Evolutionary conservation across 2,888 invertebrate genomes (phyloP).

Genomic region (Harpalus rufipes): DNA sequence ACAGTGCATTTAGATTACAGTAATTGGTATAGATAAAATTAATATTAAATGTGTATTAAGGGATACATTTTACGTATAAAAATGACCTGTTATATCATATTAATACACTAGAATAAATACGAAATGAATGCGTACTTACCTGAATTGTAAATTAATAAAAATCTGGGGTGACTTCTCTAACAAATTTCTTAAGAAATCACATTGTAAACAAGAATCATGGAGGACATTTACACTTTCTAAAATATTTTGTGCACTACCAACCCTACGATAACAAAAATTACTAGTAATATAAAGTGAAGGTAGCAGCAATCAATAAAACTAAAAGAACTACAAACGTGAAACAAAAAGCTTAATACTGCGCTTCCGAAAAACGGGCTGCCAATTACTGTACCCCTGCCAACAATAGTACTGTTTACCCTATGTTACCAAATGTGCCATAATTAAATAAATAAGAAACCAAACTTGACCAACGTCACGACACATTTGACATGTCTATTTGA

Average conservation of each 20-base stretch:
- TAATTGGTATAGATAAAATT: background rate
- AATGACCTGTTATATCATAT: background rate
- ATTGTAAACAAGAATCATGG: background rate
- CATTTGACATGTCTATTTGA: too few species aligned
- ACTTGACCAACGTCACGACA: too few species aligned
- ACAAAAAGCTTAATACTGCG: background rate
- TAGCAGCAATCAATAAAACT: background rate
- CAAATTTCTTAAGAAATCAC: background rate
- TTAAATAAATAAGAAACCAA: too few species aligned
- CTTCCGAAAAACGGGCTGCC: too few species aligned
- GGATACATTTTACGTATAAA: background rate
- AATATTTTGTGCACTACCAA: background rate
- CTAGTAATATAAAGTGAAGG: background rate
- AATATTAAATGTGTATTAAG: background rate
- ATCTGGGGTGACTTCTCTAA: background rate
- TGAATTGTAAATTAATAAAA: background rate
- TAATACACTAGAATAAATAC: background rate
- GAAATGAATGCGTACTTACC: background rate
- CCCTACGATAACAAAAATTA: background rate
- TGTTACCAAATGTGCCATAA: too few species aligned
- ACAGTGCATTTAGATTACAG: background rate
- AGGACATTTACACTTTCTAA: background rate
- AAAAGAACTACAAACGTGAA: background rate
- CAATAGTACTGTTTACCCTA: too few species aligned
- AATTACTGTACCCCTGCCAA: too few species aligned